Conservation (phyloP, 2,113 vertebrate genomes). For the Oreochromis tanganicae region DNA sequence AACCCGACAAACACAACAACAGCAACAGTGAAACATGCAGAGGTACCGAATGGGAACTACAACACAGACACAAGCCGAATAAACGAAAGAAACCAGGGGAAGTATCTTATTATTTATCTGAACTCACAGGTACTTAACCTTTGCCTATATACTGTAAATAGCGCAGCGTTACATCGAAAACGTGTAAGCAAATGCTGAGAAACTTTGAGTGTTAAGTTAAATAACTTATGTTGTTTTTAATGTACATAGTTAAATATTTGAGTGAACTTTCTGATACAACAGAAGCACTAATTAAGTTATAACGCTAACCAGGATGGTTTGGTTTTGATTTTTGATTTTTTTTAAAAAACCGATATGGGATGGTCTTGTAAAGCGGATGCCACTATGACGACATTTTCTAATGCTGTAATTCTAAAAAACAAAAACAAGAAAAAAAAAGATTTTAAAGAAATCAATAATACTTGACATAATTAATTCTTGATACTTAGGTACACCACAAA, state of each 20-base stretch:
- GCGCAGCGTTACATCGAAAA: constrained; percentile 50
- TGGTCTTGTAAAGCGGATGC: constrained; percentile 66
- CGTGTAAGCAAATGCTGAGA: constrained; percentile 49
- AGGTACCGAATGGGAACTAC: constrained; percentile 33
- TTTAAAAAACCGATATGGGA: constrained; percentile 50
- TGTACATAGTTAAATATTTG: constrained; percentile 72
- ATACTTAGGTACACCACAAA: constrained; percentile 86
- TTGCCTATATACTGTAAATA: constrained; percentile 69
- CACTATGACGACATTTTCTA: constrained; percentile 76
- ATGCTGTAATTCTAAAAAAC: constrained; percentile 69
- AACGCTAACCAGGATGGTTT: constrained; percentile 66
- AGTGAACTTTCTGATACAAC: constrained; percentile 61
- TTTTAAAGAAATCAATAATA: constrained; percentile 63
- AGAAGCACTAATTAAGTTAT: constrained; percentile 77
- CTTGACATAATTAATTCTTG: constrained; percentile 72
- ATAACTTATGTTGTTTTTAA: constrained; percentile 71
- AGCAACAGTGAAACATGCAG: constrained; percentile 3
- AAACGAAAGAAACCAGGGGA: constrained; percentile 34
- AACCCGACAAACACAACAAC: constrained; percentile 18
- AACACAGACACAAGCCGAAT: constrained; percentile 21
- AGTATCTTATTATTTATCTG: constrained; percentile 55
- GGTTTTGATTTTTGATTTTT: constrained; percentile 50
- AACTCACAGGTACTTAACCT: constrained; percentile 67
- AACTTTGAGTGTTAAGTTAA: constrained; percentile 69
- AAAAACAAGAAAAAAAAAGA: constrained; percentile 14